Base-by-base conservation (phyloP, 2,888 invertebrate species). In the Reticulitermes lucifugus region DNA sequence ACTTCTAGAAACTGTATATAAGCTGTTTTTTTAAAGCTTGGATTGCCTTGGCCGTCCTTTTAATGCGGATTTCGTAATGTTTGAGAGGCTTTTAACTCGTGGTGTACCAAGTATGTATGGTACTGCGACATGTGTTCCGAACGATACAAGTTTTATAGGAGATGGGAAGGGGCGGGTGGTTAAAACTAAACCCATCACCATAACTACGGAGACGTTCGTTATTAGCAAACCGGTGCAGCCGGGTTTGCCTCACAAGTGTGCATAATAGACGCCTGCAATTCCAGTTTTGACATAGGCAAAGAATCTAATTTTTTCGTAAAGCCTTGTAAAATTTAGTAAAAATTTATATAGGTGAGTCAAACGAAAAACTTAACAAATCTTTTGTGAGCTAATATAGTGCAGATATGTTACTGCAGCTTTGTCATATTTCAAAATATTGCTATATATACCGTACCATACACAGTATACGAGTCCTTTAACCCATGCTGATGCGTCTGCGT, bases 181-280 rank as follows among this genome's bases (percentile, higher is more conserved):
- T 77, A 51, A 46, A 77, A 77, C 77, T 77, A 77, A 46, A 51
- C 3, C 77, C 77, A 77, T 77, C 43, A 43, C 77, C 77, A 77
- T 51, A 73, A n/a, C 75, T 51, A 43, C 41, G 73, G 21, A 41
- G 73, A 6, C 65, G 9, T 65, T 25, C 65, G 6, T 65, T n/a
- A 65, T 10, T 65, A 65, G 5, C n/a, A 65, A 65, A n/a, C 7
- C 25, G 14, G 4, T n/a, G 4, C 65, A 21, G 7, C 41, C 41
- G 7, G 22, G 41, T 41, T 35, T 77, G 77, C 46, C n/a, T 77
- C 25, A 21, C 77, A 77, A 77, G 51, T 77, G 51, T 46, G 5
- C 46, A 22, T 77, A 77, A 46, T 77, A 51, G 51, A 75, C n/a
- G 46, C 51, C 46, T 3, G n/a, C 77, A 77, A 21, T 77, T 77